A percentile compares a stretch with the other conserved stretches of the same genome.
Conservation (phyloP, 2,888 invertebrate genomes). For the Drosophila setosimentum region DNA sequence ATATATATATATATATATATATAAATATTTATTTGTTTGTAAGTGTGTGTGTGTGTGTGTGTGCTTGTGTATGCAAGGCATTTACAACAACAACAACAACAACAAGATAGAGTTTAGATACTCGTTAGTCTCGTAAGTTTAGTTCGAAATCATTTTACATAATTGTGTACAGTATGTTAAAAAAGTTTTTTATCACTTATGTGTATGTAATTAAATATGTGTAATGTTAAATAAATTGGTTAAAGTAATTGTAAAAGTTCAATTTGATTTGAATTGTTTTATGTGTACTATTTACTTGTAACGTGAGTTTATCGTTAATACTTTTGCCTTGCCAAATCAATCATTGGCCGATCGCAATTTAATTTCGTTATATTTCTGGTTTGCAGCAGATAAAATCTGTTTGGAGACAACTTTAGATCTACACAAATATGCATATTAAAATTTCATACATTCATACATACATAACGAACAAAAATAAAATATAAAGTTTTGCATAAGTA, state of each 20-base stretch:
- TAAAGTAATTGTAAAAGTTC: conserved; percentile 38
- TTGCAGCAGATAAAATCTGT: conserved; percentile 51
- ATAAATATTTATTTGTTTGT: conserved; percentile 9
- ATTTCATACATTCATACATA: conserved; percentile 23
- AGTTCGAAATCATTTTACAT: conserved; percentile 43
- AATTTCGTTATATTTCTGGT: conserved; percentile 20
- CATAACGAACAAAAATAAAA: conserved; percentile 17
- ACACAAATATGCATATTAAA: conserved; percentile 23
- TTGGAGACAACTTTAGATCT: conserved; percentile 32
- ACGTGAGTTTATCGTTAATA: conserved; percentile 17
- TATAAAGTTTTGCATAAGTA: conserved; percentile 69
- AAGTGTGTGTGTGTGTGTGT: background rate
- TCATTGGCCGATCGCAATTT: conserved; percentile 35
- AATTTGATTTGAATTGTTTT: conserved; percentile 12
- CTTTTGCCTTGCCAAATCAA: conserved; percentile 40
- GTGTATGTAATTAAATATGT: conserved; percentile 15
- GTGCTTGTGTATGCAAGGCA: conserved; percentile 57
- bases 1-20: conserved; percentile 18
- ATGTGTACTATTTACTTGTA: conserved; percentile 1
- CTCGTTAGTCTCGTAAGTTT: conserved; percentile 45
- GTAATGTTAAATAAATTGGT: conserved; percentile 30
- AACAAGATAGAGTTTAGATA: conserved; percentile 23
- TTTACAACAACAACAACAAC: conserved; percentile 38
- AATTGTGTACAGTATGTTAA: conserved; percentile 69
- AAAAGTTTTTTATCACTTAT: conserved; percentile 22